These are phyloP conservation scores for Ascaphus truei DNA, from an alignment of 2,113 vertebrate species.

Conservation along the genomic window DNA sequence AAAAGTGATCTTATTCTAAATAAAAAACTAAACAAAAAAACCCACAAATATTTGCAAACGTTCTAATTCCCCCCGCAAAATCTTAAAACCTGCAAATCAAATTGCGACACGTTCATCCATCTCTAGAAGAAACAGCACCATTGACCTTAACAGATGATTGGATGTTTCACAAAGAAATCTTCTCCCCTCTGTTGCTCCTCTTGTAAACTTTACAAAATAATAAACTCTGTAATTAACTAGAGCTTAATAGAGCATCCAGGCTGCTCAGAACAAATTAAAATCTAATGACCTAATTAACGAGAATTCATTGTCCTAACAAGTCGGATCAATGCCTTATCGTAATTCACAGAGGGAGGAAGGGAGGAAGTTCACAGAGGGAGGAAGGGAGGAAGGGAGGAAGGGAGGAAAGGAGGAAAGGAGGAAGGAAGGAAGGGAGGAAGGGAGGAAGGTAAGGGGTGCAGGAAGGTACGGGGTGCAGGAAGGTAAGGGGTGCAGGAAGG, in stretches of 20 bases:
- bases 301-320: constrained; percentile 44
- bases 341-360: constrained; percentile 38
- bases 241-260: constrained; percentile 60
- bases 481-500: too few species aligned
- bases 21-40: too few species aligned
- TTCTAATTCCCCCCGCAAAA: too few species aligned
- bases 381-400: too few species aligned
- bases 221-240: constrained; percentile 59
- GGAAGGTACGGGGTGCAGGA: too few species aligned
- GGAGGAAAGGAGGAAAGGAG: too few species aligned
- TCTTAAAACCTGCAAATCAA: too few species aligned
- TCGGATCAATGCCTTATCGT: constrained; percentile 65
- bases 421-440: not conserved
- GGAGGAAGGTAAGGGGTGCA: too few species aligned
- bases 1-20: too few species aligned
- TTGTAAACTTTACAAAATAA: constrained; percentile 51
- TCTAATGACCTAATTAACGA: constrained; percentile 53
- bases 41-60: too few species aligned
- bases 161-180: not conserved
- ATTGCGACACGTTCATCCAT: too few species aligned
- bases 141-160: not conserved
- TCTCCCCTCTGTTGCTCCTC: constrained; percentile 19
- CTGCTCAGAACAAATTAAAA: constrained; percentile 49
- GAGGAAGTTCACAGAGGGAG: constrained; percentile 38
- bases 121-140: too few species aligned